phyloP scores from a whole-genome alignment of 2,797 vertebrate species.

The Sebastes steindachneri region DNA sequence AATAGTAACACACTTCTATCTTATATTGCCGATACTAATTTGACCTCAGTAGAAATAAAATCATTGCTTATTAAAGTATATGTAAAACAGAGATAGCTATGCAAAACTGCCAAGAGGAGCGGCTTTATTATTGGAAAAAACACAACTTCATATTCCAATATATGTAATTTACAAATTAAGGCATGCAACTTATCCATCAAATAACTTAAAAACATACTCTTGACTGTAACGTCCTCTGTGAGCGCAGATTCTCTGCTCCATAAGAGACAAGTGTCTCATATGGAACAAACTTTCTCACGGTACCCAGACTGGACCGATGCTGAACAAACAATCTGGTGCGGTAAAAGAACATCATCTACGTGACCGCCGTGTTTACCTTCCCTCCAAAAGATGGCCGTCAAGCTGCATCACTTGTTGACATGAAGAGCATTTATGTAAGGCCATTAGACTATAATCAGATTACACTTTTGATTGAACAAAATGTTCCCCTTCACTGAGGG shows the following conservation, averaged over 20 bases:
- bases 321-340: constrained; percentile 73
- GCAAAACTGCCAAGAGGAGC: neutral
- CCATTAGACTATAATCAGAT: neutral
- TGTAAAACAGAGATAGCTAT: neutral
- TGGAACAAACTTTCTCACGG: constrained; percentile 62
- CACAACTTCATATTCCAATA: neutral
- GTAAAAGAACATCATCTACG: constrained; percentile 60
- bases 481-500: neutral
- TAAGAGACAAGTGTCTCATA: neutral
- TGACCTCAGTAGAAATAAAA: neutral
- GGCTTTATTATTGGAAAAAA: neutral
- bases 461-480: neutral
- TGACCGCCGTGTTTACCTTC: constrained; percentile 51
- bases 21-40: neutral
- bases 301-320: constrained; percentile 43
- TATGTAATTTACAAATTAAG: neutral
- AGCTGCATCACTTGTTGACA: neutral
- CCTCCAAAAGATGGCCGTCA: neutral
- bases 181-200: neutral
- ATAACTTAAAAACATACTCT: neutral
- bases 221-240: neutral
- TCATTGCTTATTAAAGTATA: neutral
- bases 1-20: neutral
- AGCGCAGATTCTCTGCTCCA: neutral
- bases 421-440: neutral